Evolutionary conservation across 2,113 vertebrate genomes (phyloP).

Genomic region (Sapayoa aenigma): DNA sequence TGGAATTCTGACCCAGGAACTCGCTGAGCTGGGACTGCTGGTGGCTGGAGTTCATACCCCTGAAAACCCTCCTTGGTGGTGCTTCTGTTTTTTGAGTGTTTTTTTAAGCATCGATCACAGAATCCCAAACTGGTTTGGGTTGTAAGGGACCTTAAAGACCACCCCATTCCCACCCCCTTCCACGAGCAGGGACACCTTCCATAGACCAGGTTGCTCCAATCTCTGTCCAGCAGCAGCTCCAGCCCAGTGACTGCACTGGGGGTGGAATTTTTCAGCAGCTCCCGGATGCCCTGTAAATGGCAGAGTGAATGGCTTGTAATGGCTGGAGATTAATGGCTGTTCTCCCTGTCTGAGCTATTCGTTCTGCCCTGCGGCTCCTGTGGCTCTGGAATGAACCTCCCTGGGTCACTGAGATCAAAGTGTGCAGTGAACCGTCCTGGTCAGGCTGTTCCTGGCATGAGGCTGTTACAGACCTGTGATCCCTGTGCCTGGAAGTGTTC

Average conservation of each 20-base stretch:
- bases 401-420: not conserved
- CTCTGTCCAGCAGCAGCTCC: not conserved
- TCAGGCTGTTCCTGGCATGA: too few species aligned
- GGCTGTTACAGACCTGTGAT: not conserved
- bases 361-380: not conserved
- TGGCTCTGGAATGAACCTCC: not conserved
- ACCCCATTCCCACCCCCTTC: not conserved
- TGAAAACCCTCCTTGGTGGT: not conserved
- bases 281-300: not conserved
- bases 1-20: not conserved
- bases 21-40: not conserved
- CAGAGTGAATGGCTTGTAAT: not conserved
- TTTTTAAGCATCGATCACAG: not conserved
- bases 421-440: rapidly evolving
- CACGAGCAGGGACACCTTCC: not conserved
- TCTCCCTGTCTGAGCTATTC: rapidly evolving
- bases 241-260: rapidly evolving
- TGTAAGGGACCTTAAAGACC: not conserved
- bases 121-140: not conserved
- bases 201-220: not conserved
- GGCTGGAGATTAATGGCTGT: not conserved
- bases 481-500: rapidly evolving
- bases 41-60: not conserved
- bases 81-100: not conserved
- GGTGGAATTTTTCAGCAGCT: rapidly evolving